Evolutionary conservation across 2,113 vertebrate species (phyloP), one percentile per base, ranked within the genome.

Genomic region (Labeo rohita): DNA sequence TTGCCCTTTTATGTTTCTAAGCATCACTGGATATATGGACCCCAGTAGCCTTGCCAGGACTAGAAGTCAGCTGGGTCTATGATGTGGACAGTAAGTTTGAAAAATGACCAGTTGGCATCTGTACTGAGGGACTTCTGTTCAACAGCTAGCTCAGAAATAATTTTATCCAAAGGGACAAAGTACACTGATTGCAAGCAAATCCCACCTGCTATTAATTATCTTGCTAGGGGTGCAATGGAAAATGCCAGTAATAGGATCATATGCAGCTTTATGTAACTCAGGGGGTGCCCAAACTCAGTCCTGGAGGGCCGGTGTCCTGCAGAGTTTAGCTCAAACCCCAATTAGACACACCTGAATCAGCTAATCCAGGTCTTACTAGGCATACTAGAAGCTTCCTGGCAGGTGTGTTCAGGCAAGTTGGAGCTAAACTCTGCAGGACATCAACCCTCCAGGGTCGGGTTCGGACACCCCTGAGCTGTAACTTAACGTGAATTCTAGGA

Each of bases 21-120:
- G 15, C 52, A n/a, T 47, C 56, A 80, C 28, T 28, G 12, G 56
- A 39, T 50, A 8, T 28, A 49, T 50, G 21, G 70, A 73, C 70
- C 66, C 39, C 70, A 73, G 39, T 73, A 75, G 12, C 11, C 73
- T 45, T 75, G 45, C n/a, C 73, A 49, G 73, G 45, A 75, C 43
- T 28, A 50, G n/a, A 75, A 47, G 73, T 49, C 45, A 75, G 45
- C 45, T 23, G 73, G 21, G 45, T 75, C 73, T 49, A 75, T 28
- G 45, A 75, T 75, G 73, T 49, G 72, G 43, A 47, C 43, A 43
- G 36, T 45, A 77, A 78, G 28, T 78, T 34, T 36, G 15, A 78
- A 78, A 78, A 78, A 54, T 39, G 75, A 56, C 75, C 49, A 21
- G 28, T 11, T 73, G 36, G 8, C 18, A 73, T 78, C 50, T 59